A percentile compares a stretch with the other conserved stretches of the same genome.
These are phyloP conservation scores for Drosophila algonquin DNA, from an alignment of 2,888 invertebrate species.

Conservation along the genomic window DNA sequence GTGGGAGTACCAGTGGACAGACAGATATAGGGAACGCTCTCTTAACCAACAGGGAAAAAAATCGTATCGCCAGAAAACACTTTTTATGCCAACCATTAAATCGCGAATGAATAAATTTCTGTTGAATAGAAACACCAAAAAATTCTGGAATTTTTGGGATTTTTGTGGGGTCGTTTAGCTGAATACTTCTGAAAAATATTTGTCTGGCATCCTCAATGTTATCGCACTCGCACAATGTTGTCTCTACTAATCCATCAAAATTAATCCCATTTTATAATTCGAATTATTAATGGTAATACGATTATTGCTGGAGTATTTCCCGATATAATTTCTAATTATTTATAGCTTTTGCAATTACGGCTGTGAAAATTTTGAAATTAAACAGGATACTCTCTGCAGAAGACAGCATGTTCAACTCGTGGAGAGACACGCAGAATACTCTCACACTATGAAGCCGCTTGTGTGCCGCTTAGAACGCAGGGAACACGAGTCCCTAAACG, in stretches of 20 bases:
- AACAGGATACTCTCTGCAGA: too few relatives aligned
- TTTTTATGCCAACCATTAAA: slow-evolving; percentile 23
- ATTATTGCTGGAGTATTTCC: slow-evolving; percentile 25
- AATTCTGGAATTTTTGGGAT: slow-evolving; percentile 1
- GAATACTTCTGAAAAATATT: slow-evolving; percentile 1
- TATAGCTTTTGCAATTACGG: slow-evolving; percentile 9
- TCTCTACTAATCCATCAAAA: slow-evolving; percentile 20
- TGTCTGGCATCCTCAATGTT: too few relatives aligned
- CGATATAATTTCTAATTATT: slow-evolving; percentile 29
- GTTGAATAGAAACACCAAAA: background rate
- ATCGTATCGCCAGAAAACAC: slow-evolving; percentile 33
- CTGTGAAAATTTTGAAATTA: background rate
- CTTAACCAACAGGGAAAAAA: slow-evolving; percentile 25
- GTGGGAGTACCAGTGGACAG: slow-evolving; percentile 16
- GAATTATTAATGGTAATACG: slow-evolving; percentile 29
- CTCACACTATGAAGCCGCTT: too few relatives aligned
- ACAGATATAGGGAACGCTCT: background rate
- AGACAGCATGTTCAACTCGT: too few relatives aligned
- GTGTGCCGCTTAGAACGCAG: too few relatives aligned
- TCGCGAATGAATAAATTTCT: slow-evolving; percentile 14
- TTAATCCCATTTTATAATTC: slow-evolving; percentile 38
- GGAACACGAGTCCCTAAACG: too few relatives aligned
- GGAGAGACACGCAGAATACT: too few relatives aligned
- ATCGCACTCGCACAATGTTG: background rate
- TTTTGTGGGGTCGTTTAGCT: background rate